Evolutionary conservation across 2,888 invertebrate genomes (phyloP), one percentile per base, ranked within the genome.

Genomic region (Agrotis puta): DNA sequence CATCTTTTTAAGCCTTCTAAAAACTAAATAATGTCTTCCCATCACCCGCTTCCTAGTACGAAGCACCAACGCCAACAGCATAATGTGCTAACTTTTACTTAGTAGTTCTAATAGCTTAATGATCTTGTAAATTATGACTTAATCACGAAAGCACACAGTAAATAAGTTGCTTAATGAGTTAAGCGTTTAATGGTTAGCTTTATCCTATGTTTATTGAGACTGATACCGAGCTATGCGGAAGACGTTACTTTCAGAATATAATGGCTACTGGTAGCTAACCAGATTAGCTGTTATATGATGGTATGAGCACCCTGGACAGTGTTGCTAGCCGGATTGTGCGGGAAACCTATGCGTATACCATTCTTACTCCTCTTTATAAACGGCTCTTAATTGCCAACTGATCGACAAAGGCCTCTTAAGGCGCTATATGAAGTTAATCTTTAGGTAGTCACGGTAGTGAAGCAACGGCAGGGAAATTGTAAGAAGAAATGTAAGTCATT

Each of bases 191-290:
- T 70, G 64, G 51, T 33, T 39, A n/a, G 13, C 13, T 70, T 53
- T 51, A 81, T 24, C 24, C 33, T n/a, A 69, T 62, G 47, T 81
- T 77, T 77, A 81, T 62, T 81, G 43, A 53, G 48, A 16, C 24
- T 77, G 50, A 56, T 61, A 47, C 5, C 53, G 51, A 22, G 43
- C 47, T 59, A 76, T 64, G 77, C 63, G 70, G 77, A 77, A 76
- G 48, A 47, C 50, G 24, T 61, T 39, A 76, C 22, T 66, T 54
- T 39, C 11, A 39, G 11, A n/a, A 47, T 27, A 51, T 64, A 33
- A 50, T 24, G 3, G 16, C 24, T n/a, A 33, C n/a, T n/a, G 43
- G 16, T 75, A 43, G n/a, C n/a, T 48, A 16, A 56, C 22, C 2
- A 54, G 66, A 74, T 66, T 66, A 65, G 14, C 20, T 0, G 18